Conservation (phyloP, 2,113 vertebrate species). For the Trachemys scripta region DNA sequence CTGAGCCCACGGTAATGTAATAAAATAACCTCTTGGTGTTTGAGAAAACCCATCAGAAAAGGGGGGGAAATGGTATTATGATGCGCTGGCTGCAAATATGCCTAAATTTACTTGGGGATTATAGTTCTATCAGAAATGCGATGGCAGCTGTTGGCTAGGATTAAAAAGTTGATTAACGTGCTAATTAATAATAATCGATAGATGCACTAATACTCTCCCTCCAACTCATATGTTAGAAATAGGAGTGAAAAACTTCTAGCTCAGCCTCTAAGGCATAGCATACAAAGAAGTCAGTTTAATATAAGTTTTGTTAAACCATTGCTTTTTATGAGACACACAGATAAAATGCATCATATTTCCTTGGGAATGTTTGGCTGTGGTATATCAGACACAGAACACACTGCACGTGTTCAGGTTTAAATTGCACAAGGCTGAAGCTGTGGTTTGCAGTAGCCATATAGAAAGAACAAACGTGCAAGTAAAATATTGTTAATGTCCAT, state of each 20-base stretch:
- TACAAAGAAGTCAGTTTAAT: constrained; percentile 44
- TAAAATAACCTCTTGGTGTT: constrained; percentile 21
- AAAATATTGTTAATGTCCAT: background rate
- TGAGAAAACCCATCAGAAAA: constrained; percentile 16
- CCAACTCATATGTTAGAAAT: constrained; percentile 59
- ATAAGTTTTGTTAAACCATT: background rate
- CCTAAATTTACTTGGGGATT: constrained; percentile 21
- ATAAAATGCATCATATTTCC: constrained; percentile 5
- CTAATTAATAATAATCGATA: constrained; percentile 77
- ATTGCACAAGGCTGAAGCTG: background rate
- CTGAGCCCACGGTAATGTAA: constrained; percentile 56
- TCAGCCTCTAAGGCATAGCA: constrained; percentile 29
- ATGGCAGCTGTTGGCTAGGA: constrained; percentile 31
- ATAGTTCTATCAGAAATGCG: constrained; percentile 28
- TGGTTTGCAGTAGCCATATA: background rate
- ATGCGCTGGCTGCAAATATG: background rate
- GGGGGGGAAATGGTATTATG: constrained; percentile 6
- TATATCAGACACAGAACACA: background rate
- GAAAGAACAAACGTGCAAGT: background rate
- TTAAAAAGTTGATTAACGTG: constrained; percentile 57
- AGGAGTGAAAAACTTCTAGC: constrained; percentile 61
- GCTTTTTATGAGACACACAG: background rate
- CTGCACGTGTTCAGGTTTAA: background rate
- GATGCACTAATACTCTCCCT: constrained; percentile 56
- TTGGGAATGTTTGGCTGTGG: constrained; percentile 7